Evolutionary conservation across 2,888 invertebrate species (phyloP), one percentile per base, ranked within the genome.

Genomic region (Drosophila demipolita): DNA sequence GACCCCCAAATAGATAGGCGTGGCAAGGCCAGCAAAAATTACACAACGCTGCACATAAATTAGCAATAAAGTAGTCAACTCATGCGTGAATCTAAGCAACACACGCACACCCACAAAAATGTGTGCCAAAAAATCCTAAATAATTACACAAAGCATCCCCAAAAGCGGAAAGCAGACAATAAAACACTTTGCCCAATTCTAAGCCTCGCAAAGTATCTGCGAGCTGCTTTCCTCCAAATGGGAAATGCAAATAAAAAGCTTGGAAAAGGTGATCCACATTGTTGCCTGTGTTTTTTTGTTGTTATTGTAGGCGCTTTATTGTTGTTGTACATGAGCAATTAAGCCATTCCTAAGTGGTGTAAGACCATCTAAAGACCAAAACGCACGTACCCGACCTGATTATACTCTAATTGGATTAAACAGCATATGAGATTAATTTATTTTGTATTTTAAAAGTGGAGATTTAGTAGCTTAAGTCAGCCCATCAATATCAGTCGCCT

Each of bases 1-100:
- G 33, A 33, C 57, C 8, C 15, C 40, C n/a, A 42, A 40, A 71
- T 45, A 45, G n/a, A 36, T 50, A 36, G 60, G 66, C 77, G 61
- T 69, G 75, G 60, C 65, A 38, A 11, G 26, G 26, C 54, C 20
- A 40, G 9, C 17, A n/a, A 55, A 12, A 61, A 55, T 66, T 61
- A 65, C 53, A 69, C 78, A 66, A 29, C 45, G 33, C 26, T 29
- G 60, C 50, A 72, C 75, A 81, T 83, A 84, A 83, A 83, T 87
- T 84, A 79, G 70, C 74, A 74, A 83, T 86, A 86, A 88, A 84
- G 83, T 73, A 83, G 74, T 77, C 87, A 74, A 63, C 80, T 76
- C 87, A 82, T 87, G 87, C 87, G 80, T 70, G 77, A 79, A 77
- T 77, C 73, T 65, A 60, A 48, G 54, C 55, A 66, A 33, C 57